These are phyloP conservation scores for Jordanella pulchra DNA, from an alignment of 2,797 vertebrate species.

Conservation along the genomic window DNA sequence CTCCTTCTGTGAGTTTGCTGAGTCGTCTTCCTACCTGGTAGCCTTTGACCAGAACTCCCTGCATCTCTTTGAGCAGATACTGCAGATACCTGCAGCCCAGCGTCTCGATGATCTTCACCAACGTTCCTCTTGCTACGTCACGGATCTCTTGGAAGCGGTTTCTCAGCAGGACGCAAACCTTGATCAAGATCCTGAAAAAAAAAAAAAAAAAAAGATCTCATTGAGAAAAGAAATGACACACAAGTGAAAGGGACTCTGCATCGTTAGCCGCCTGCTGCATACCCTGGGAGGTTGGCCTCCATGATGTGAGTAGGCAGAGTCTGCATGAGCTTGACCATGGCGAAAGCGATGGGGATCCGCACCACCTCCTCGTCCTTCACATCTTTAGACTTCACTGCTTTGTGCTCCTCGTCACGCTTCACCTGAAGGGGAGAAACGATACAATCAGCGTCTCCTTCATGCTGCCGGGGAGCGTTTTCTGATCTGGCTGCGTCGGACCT, in stretches of 20 bases:
- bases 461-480: too few relatives aligned
- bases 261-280: constrained; percentile 7
- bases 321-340: constrained; percentile 96
- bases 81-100: constrained; percentile 88
- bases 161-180: constrained; percentile 90
- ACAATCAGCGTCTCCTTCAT: neutral
- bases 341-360: constrained; percentile 91
- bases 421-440: constrained; percentile 73
- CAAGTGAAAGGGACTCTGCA: neutral
- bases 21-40: constrained; percentile 86
- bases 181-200: constrained; percentile 87
- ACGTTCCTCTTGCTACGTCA: constrained; percentile 89
- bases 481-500: constrained; percentile 74
- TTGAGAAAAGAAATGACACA: neutral
- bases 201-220: neutral
- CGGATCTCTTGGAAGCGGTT: constrained; percentile 95
- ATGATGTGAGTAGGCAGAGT: constrained; percentile 88
- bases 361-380: constrained; percentile 93
- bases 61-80: constrained; percentile 92
- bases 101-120: constrained; percentile 91
- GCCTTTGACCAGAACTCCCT: constrained; percentile 87
- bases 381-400: constrained; percentile 88
- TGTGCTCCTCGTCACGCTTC: constrained; percentile 94
- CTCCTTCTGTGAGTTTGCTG: neutral
- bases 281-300: constrained; percentile 94